Base-by-base conservation (phyloP, 2,797 vertebrate genomes). In the Acipenser ruthenus region DNA sequence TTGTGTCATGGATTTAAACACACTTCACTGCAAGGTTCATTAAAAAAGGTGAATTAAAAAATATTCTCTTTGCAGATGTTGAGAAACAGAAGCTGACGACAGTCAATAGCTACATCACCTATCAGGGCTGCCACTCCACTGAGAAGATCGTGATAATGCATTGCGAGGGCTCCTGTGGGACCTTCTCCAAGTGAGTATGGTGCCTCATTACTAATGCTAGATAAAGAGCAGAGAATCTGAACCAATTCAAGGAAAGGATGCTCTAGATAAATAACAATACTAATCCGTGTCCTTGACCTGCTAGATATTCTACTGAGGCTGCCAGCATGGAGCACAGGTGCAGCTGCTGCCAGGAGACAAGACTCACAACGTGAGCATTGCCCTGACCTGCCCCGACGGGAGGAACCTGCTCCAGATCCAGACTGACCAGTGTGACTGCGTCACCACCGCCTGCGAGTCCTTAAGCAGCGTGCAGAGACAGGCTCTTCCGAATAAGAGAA, bases 151-250 rank as follows among this genome's bases (percentile, higher is more conserved):
- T 81, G 10, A 79, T 92, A 74, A 85, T 92, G 11, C 86, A 88
- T 63, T 99, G 95, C 78, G 84, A 91, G n/a, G 96, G 96, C 64
- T 83, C 89, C 67, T 99, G 96, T 68, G 89, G 80, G 71, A 95
- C 95, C 48, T 90, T 75, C 51, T 86, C 90, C 0, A 84, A 77
- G 96, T 96, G 86, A 88, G 90, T 80, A 71, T 15, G 88, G 91
- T 80, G 70, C 37, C 11, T 11, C 48, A 2, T 47, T 15, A 10
- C 1, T 63, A 4, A 6, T 49, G 15, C 11, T 10, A 50, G 51
- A 6, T 50, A 5, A 10, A 11, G 11, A 50, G 4, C 47, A 67
- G 6, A 63, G 6, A 50, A 8, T 48, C n/a, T 5, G 48, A 15
- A 49, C 8, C 9, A 55, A 12, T 10, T 23, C 56, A 7, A 15